These are phyloP conservation scores for Rhynchotus rufescens DNA, from an alignment of 2,797 vertebrate species.

Conservation along the genomic window DNA sequence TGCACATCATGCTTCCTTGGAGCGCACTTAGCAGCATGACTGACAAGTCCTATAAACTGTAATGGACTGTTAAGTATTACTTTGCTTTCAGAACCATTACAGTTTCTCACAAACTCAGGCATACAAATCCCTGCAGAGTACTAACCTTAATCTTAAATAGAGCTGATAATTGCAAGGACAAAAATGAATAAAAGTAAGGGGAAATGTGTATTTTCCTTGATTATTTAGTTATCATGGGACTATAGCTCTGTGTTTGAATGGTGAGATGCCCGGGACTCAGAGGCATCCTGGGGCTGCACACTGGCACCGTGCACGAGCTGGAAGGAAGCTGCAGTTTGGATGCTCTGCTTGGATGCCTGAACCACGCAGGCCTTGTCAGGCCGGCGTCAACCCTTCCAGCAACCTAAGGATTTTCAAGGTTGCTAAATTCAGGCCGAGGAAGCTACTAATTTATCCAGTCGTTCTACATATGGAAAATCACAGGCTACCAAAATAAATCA, in stretches of 20 bases:
- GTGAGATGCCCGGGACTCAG: fast-evolving
- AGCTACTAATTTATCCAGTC: background rate
- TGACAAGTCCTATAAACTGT: background rate
- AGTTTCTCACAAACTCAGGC: background rate
- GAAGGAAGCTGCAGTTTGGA: too few relatives aligned
- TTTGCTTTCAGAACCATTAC: background rate
- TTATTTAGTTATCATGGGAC: background rate
- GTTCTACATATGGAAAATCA: background rate
- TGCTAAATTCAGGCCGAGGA: background rate
- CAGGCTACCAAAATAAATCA: background rate
- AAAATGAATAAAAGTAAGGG: background rate
- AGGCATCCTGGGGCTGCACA: background rate
- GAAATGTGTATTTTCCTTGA: background rate
- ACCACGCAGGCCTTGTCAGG: background rate
- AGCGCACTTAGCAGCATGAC: background rate
- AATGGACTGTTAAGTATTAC: conserved; percentile 11
- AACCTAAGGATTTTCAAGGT: background rate
- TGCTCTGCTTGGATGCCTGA: background rate
- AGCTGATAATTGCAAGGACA: conserved; percentile 22
- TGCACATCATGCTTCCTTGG: background rate
- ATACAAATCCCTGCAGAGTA: background rate
- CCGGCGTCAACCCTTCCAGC: background rate
- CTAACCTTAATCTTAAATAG: conserved; percentile 25
- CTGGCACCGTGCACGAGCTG: too few relatives aligned
- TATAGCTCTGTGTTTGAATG: background rate